Evolutionary conservation across 2,113 vertebrate species (phyloP).

Genomic region (Hippocampus barbouri): DNA sequence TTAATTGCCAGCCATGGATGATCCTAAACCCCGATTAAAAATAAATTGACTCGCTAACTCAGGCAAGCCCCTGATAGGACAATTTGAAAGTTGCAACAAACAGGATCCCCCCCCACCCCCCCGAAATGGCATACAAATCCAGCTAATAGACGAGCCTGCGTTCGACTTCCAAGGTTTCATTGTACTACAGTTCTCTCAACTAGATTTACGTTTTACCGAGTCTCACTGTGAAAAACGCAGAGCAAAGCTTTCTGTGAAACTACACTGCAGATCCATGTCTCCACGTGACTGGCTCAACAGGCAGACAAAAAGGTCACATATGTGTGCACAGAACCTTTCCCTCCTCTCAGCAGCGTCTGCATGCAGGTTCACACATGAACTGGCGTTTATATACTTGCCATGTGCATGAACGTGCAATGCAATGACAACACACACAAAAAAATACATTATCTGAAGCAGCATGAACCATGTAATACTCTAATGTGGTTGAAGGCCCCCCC

Average conservation of each 20-base stretch:
- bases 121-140: neutral
- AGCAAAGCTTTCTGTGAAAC: slow-evolving; percentile 10
- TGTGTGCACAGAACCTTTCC: neutral
- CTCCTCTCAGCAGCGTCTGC: neutral
- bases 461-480: neutral
- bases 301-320: slow-evolving; percentile 18
- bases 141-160: neutral
- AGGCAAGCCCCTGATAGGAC: too few relatives aligned
- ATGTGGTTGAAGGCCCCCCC: neutral
- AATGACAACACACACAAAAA: neutral
- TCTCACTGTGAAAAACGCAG: neutral
- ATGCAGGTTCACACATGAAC: slow-evolving; percentile 1
- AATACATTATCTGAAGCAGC: neutral
- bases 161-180: neutral
- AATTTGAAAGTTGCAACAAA: neutral
- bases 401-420: neutral
- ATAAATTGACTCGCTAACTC: neutral
- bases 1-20: neutral
- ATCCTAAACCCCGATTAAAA: neutral
- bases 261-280: slow-evolving; percentile 63
- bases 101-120: neutral
- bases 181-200: neutral
- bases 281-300: slow-evolving; percentile 45
- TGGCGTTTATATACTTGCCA: neutral
- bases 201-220: neutral